phyloP scores from a whole-genome alignment of 2,113 vertebrate species.

The Sterrhoptilus dennistouni region DNA sequence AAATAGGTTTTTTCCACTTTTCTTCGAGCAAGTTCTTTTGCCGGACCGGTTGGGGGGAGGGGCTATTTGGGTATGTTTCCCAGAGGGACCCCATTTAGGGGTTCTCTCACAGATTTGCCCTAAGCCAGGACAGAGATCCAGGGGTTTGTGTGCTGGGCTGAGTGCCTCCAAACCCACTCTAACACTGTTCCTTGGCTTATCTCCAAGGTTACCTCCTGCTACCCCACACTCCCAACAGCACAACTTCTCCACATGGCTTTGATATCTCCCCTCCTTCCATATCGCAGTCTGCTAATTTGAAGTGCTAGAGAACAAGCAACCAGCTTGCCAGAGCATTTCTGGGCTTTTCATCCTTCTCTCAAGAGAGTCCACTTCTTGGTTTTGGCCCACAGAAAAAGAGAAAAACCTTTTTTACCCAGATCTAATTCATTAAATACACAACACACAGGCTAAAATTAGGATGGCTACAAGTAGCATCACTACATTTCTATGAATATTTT shows the following conservation, averaged over 20 bases:
- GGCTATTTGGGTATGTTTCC: no score
- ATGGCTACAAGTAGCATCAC: neutral
- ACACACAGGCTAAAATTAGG: neutral
- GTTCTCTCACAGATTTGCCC: no score
- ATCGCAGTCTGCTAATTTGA: neutral
- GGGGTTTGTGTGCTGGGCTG: neutral
- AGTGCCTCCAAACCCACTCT: neutral
- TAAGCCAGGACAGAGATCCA: neutral
- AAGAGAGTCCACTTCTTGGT: neutral
- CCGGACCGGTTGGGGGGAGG: no score
- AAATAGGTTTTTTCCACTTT: no score
- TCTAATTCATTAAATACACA: neutral
- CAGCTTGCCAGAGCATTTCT: neutral
- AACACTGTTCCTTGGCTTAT: neutral
- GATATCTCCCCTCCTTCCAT: neutral
- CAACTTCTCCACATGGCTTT: neutral
- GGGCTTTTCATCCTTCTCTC: neutral
- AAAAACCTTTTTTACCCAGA: neutral
- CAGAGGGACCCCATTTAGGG: no score
- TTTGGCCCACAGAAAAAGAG: neutral
- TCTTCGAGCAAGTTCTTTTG: no score
- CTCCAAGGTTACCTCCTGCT: neutral
- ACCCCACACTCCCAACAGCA: neutral
- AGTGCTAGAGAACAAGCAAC: neutral
- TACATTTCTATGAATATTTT: neutral